phyloP scores from a whole-genome alignment of 2,888 invertebrate species.

The Labia minor region DNA sequence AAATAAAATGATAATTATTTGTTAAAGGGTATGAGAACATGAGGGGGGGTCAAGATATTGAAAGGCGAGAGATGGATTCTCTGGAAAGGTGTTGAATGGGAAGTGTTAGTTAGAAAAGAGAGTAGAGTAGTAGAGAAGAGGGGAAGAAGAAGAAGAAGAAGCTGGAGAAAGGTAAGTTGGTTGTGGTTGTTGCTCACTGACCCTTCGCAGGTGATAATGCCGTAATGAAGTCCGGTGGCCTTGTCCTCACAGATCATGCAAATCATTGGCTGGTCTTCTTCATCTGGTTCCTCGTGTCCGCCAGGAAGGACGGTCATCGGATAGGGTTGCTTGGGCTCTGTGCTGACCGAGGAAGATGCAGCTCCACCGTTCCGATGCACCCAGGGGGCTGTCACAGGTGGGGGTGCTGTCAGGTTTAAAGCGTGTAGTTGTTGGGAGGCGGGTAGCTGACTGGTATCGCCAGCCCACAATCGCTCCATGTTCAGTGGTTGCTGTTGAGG shows the following conservation, averaged over 20 bases:
- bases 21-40: no score
- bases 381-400: conserved; percentile 33
- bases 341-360: not conserved
- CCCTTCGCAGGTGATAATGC: conserved; percentile 98
- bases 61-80: no score
- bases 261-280: conserved; percentile 88
- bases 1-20: no score
- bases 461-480: conserved; percentile 87
- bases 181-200: no score
- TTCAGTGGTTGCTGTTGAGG: conserved; percentile 59
- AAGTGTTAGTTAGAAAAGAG: no score
- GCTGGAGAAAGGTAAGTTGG: no score
- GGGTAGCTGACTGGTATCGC: conserved; percentile 73
- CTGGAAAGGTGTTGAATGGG: no score
- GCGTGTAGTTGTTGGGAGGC: conserved; percentile 70
- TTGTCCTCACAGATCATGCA: conserved; percentile 99
- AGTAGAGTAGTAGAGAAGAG: no score
- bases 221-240: conserved; percentile 95
- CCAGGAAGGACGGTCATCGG: conserved; percentile 16
- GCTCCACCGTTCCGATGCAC: conserved; percentile 27
- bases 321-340: conserved; percentile 31
- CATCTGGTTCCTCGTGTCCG: conserved; percentile 39
- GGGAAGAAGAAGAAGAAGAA: no score
- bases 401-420: conserved; percentile 49
- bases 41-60: no score